A percentile compares a stretch with the other conserved stretches of the same genome.
These are phyloP conservation scores for Hippocampus barbouri DNA, from an alignment of 2,113 vertebrate species.

Conservation along the genomic window DNA sequence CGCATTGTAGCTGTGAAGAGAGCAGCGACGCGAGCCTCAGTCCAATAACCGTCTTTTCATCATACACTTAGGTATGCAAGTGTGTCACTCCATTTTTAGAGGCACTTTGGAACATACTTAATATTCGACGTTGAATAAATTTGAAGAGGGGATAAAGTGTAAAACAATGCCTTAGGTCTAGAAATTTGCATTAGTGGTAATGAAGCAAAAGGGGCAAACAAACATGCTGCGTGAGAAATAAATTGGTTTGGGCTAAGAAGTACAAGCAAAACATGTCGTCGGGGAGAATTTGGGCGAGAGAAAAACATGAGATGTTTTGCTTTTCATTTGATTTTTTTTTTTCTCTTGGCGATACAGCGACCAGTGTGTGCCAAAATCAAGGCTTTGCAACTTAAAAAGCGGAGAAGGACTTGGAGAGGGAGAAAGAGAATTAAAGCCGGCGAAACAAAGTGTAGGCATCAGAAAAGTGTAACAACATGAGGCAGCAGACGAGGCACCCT, in stretches of 20 bases:
- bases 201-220: neutral
- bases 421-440: neutral
- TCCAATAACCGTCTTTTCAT: neutral
- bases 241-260: neutral
- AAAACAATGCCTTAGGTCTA: neutral
- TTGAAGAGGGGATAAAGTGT: neutral
- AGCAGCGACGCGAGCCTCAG: neutral
- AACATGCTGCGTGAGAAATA: neutral
- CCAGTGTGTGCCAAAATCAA: neutral
- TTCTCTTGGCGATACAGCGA: constrained; percentile 1
- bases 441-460: constrained; percentile 1
- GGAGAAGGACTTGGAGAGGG: neutral
- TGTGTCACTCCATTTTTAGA: constrained; percentile 3
- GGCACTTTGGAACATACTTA: constrained; percentile 1
- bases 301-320: neutral
- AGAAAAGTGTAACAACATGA: constrained; percentile 23
- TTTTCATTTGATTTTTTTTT: neutral
- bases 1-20: neutral
- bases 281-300: neutral
- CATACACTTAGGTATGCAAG: neutral
- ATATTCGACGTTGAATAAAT: neutral
- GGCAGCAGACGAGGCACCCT: constrained; percentile 24
- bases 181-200: neutral
- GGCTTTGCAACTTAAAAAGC: constrained; percentile 11
- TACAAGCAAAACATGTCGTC: constrained; percentile 10